Evolutionary conservation across 2,113 vertebrate genomes (phyloP), one percentile per base, ranked within the genome.

Genomic region (Tringa solitaria): DNA sequence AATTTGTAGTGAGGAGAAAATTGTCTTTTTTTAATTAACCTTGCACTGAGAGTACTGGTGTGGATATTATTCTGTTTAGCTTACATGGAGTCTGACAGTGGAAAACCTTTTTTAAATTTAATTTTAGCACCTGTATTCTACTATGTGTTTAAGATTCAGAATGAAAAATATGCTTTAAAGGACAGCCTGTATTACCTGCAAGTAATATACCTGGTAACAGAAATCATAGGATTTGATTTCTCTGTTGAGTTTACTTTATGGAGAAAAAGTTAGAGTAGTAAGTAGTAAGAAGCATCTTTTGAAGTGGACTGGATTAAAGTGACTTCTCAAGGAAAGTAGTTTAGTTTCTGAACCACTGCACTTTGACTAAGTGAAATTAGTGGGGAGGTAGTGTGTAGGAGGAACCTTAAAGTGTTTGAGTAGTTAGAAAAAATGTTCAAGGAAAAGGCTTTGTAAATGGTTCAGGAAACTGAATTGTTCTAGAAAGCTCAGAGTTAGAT

Each of bases 401-500:
- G 56, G 74, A 88, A 87, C 46, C 56, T 60, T 60, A 10, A 35
- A 57, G 45, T 48, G 24, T 82, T 80, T 75, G 28, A 73, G 80
- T 72, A 75, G 45, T 79, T 90, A 50, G 53, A 85, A 85, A 53
- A 89, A 54, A 48, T 21, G 27, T 59, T 95, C 60, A 90, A 63
- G 70, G 64, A 91, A 92, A 51, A 76, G 27, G 33, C 53, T 91
- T 70, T 75, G 45, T 75, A 81, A 86, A 33, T 51, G 33, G 27
- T 28, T 91, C 74, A 87, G 95, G 82, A 85, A 91, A 67, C n/a
- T 5, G 65, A 77, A 46, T 89, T 82, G 48, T 91, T 95, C 53
- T 89, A 78, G 39, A 57, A 65, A 51, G 65, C 39, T 67, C 16
- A 21, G 54, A 24, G 63, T 39, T 73, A 33, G 63, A 56, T 93